Base-by-base conservation (phyloP, 2,113 vertebrate genomes). In the Zosterops hypoxanthus region DNA sequence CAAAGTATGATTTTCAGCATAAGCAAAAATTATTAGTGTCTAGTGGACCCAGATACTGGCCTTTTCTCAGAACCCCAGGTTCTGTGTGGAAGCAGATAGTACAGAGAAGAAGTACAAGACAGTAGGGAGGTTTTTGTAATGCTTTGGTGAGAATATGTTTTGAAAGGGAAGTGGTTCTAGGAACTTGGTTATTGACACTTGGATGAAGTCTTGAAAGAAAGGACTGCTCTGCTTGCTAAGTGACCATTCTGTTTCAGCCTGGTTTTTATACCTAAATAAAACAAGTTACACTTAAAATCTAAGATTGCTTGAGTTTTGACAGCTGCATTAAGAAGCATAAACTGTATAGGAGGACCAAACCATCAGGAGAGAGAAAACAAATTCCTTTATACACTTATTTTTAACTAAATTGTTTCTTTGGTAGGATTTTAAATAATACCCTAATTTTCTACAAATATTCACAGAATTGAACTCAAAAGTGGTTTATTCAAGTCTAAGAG, bases 291-390 rank as follows among this genome's bases (percentile, higher is more conserved):
- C 8, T 55, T 59, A 29, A 49, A 73, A 71, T 28, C 44, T 11
- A 17, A 63, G 31, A 60, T 61, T 72, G 20, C 23, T 34, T 33
- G 39, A 75, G 21, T 47, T 81, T 70, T 39, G 44, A 50, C 52
- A 87, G 56, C 46, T 86, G 14, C 52, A 59, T 47, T 71, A 61
- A 50, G 46, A 83, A 86, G 9, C 8, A 4, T 46, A n/a, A 89
- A 59, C 14, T 0, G 0, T 71, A 24, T 20, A 66, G 29, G 21
- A 63, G 44, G 29, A 63, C 14, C 33, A 84, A 57, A 20, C 2
- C 22, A 39, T 7, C 25, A 46, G 25, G 11, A 77, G 72, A 55
- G 76, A 18, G 23, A 92, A 92, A 73, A n/a, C 4, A 72, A 83
- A 70, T 34, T 33, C 18, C 6, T 69, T 50, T n/a, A 36, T 29